Conservation (phyloP, 2,113 vertebrate genomes). For the Salvelinus namaycush region DNA sequence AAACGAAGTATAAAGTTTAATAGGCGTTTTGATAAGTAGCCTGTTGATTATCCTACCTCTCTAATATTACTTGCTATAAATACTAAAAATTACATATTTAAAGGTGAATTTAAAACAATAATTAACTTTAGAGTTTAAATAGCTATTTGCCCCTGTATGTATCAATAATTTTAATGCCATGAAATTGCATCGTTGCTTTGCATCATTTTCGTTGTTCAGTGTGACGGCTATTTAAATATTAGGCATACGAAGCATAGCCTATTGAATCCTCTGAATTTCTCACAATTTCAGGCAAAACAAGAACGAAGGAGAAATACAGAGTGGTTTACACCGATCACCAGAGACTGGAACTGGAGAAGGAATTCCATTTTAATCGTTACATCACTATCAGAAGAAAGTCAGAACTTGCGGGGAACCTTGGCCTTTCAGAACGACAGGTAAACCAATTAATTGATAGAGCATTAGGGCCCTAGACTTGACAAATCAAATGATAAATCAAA, state of each 20-base stretch:
- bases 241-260: neutral
- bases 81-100: neutral
- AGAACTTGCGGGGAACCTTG: slow-evolving; percentile 89
- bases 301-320: slow-evolving; percentile 96
- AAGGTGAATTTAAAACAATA: neutral
- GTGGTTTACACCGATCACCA: slow-evolving; percentile 96
- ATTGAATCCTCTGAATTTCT: neutral
- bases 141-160: neutral
- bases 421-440: slow-evolving; percentile 98
- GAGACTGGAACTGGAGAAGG: slow-evolving; percentile 93
- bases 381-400: slow-evolving; percentile 93
- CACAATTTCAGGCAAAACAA: slow-evolving; percentile 86
- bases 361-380: slow-evolving; percentile 96
- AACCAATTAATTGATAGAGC: neutral
- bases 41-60: too few relatives aligned
- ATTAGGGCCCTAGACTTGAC: neutral
- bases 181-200: neutral
- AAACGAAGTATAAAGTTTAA: neutral
- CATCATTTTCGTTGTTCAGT: neutral
- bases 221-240: too few relatives aligned
- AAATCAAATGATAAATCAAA: too few relatives aligned
- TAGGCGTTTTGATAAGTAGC: neutral
- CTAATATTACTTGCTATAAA: neutral
- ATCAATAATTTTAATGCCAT: neutral
- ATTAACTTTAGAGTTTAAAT: neutral